Evolutionary conservation across 2,797 vertebrate species (phyloP).

Genomic region (Chelidonichthys spinosus): DNA sequence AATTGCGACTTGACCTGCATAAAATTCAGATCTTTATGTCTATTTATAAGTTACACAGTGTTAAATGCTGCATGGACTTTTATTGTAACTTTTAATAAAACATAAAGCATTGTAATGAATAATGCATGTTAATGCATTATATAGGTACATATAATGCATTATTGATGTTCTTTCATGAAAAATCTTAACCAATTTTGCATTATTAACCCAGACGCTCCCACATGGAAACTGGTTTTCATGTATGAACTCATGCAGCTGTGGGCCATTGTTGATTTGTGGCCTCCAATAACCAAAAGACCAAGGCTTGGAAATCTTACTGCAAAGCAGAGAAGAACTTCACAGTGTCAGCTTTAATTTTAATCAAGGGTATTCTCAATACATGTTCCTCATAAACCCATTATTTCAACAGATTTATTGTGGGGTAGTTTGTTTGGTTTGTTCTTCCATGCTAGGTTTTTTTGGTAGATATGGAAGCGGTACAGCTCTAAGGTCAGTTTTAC

Average conservation of each 20-base stretch:
- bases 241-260: slow-evolving; percentile 1
- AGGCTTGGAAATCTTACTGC: not conserved
- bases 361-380: not conserved
- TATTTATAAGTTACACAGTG: slow-evolving; percentile 13
- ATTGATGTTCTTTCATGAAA: slow-evolving; percentile 25
- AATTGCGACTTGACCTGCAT: slow-evolving; percentile 18
- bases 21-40: not conserved
- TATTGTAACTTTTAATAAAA: slow-evolving; percentile 12
- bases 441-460: not conserved
- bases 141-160: slow-evolving; percentile 20
- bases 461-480: not conserved
- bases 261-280: not conserved
- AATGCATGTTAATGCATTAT: slow-evolving; percentile 32
- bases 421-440: not conserved
- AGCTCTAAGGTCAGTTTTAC: not conserved
- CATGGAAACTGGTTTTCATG: slow-evolving; percentile 2
- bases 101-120: slow-evolving; percentile 26
- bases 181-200: slow-evolving; percentile 10
- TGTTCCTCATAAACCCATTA: not conserved
- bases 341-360: not conserved
- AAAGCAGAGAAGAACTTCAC: not conserved
- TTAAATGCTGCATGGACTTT: slow-evolving; percentile 7
- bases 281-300: not conserved
- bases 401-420: not conserved
- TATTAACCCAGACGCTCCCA: slow-evolving; percentile 4